A percentile compares a stretch with the other conserved stretches of the same genome.
These are phyloP conservation scores for Panthera tigris DNA, from an alignment of 2,113 vertebrate genomes.

Conservation along the genomic window DNA sequence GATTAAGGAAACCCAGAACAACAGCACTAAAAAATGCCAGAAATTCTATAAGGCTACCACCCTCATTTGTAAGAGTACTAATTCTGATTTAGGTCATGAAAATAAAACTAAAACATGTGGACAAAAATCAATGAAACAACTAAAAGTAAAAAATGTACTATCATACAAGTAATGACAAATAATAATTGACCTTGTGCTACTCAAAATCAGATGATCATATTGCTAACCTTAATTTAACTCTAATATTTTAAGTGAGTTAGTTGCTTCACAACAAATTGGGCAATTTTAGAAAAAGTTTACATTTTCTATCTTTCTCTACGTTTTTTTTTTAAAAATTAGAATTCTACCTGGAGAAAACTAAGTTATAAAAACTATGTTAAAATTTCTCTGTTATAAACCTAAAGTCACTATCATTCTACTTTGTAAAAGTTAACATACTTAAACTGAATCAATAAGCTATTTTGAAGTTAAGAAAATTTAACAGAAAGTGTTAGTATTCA, in stretches of 20 bases:
- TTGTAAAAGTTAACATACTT: not conserved
- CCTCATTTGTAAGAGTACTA: not conserved
- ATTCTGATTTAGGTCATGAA: not conserved
- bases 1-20: not conserved
- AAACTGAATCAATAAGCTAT: constrained; percentile 32
- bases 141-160: not conserved
- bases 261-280: not conserved
- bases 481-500: constrained; percentile 3
- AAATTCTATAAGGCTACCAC: not conserved
- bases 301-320: constrained; percentile 35
- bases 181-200: not conserved
- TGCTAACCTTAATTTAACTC: constrained; percentile 6
- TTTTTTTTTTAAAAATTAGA: constrained; percentile 9
- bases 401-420: constrained; percentile 30
- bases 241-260: constrained; percentile 21
- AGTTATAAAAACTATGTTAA: not conserved
- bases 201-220: constrained; percentile 9
- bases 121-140: constrained; percentile 16
- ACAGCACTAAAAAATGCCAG: not conserved
- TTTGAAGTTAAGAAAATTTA: constrained; percentile 46
- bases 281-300: constrained; percentile 37
- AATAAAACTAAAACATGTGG: not conserved
- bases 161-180: not conserved
- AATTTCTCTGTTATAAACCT: constrained; percentile 9
- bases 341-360: constrained; percentile 44